phyloP scores from a whole-genome alignment of 2,113 vertebrate species.

The Nibea coibor region DNA sequence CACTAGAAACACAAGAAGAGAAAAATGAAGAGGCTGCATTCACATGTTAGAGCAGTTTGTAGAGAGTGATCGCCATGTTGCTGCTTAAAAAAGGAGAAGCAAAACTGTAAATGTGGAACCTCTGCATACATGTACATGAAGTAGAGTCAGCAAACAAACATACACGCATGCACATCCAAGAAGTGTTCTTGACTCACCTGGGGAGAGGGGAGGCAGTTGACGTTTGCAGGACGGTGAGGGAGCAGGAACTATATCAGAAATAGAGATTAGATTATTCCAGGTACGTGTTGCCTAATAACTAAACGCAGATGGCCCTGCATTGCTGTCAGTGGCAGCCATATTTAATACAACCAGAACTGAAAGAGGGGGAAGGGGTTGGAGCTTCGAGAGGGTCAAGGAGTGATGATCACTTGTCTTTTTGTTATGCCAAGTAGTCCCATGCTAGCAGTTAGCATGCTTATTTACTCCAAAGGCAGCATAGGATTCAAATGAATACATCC shows the following conservation, averaged over 20 bases:
- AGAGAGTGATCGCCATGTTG: not conserved
- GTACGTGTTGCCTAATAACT: not conserved
- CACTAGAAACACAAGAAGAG: constrained; percentile 54
- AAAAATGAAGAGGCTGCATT: not conserved
- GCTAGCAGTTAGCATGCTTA: not conserved
- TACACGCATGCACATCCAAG: not conserved
- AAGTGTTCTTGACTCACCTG: constrained; percentile 66
- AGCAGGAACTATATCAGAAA: constrained; percentile 70
- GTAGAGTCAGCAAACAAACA: not conserved
- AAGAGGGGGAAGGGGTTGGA: not conserved
- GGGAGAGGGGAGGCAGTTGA: constrained; percentile 72
- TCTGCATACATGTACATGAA: not conserved
- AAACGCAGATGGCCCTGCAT: not conserved
- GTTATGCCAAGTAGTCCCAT: not conserved
- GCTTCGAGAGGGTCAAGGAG: not conserved
- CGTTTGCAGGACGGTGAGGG: constrained; percentile 39
- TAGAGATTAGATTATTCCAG: not conserved
- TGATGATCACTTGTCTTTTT: not conserved
- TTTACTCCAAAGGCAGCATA: not conserved
- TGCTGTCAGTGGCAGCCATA: not conserved
- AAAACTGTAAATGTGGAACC: constrained; percentile 8
- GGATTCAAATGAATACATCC: not conserved
- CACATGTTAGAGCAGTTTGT: not conserved
- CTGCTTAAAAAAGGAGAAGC: constrained; percentile 14
- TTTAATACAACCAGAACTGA: too few relatives aligned